Conservation (phyloP, 2,797 vertebrate genomes). For the Pteropus rufus region DNA sequence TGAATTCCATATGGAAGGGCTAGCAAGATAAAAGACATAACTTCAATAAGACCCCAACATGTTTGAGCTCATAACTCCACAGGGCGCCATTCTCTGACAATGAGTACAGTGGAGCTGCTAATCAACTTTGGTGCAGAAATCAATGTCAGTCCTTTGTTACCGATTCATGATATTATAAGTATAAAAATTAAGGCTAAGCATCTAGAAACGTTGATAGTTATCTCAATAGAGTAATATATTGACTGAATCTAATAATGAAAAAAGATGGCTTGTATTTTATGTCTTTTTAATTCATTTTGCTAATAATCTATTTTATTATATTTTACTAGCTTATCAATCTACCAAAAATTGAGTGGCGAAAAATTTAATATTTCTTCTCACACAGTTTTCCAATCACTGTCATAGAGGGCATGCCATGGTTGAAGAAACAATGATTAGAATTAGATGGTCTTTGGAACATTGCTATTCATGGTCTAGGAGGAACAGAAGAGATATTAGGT, state of each 20-base stretch:
- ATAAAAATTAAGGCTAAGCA: background rate
- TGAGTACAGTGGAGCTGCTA: background rate
- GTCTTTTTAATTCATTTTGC: background rate
- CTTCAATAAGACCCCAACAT: background rate
- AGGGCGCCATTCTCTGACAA: background rate
- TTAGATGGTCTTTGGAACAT: background rate
- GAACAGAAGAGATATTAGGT: background rate
- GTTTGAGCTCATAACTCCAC: background rate
- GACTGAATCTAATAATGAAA: background rate
- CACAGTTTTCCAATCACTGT: background rate
- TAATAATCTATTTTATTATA: background rate
- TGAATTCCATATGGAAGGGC: background rate
- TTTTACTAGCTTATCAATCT: background rate
- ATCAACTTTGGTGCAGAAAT: background rate
- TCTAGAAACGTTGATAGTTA: background rate
- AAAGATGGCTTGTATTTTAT: background rate
- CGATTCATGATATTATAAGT: background rate
- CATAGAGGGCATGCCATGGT: background rate
- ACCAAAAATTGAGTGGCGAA: background rate
- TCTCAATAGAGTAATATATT: background rate
- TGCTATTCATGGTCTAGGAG: background rate
- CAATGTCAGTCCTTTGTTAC: background rate
- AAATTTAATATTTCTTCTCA: background rate
- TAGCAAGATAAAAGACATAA: background rate
- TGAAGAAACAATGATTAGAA: background rate